Base-by-base conservation (phyloP, 30 jellyfish, hydroid and myxozoan genomes). In the Phacellophora camtschatica region DNA sequence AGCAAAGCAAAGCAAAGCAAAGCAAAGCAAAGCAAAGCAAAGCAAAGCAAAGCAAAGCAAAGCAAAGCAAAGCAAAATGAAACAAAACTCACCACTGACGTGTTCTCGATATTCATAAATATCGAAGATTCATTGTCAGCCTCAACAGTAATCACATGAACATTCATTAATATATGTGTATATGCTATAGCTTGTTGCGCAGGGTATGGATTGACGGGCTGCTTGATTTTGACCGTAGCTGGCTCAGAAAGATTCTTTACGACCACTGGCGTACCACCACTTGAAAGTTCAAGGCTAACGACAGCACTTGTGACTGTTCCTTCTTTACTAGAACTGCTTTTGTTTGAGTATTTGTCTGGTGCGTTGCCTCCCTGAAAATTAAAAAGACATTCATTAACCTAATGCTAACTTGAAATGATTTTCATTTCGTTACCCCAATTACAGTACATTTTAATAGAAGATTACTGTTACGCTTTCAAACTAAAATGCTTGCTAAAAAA, bases 351-450 rank as follows among this genome's bases (percentile, higher is more conserved):
- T 66, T 65, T 80, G 28, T 80, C 81, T 0, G 77, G 77, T 12
- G 84, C 91, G 19, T 50, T 50, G 19, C 91, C 91, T 35, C 84
- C 83, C 91, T 80, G 55, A 4, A 13, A 43, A 5, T 18, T 20
- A 13, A 43, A 65, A 24, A 2, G 10, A 36, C 16, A 10, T 41
- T 16, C 9, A 8, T 16, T 41, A 8, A 41, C 55, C 55, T 8
- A 8, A 10, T 41, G 55, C 9, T 16, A 16, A 8, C 55, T 8
- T 9, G 16, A 41, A 41, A 16, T 41, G 16, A 16, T 8, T 41
- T 41, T 41, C 13, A 41, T 9, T 41, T 8, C 13, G 16, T 16
- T 41, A 41, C 13, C 55, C 16, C 9, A 8, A 41, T 41, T 16
- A 41, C 13, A 41, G 55, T 16, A 16, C 16, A 8, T 41, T 41